Percentiles rank a stretch among this genome's conserved stretches.
Conservation (phyloP, 2,113 vertebrate species). For the Cynoglossus semilaevis region DNA sequence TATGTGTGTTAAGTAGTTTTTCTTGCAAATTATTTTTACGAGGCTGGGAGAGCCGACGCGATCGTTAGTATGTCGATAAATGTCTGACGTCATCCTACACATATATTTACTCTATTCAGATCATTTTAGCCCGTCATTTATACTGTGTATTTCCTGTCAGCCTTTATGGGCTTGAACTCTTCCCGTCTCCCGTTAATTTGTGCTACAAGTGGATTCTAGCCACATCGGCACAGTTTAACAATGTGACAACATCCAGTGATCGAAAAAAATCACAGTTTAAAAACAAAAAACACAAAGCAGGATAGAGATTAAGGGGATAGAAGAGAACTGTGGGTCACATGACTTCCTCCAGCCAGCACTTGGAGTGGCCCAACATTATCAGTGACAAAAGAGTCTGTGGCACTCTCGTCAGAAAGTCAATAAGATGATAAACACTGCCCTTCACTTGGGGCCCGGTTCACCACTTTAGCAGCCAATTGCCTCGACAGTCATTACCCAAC, state of each 20-base stretch:
- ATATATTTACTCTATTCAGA: too few relatives aligned
- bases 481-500: conserved; percentile 83
- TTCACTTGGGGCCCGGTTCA: conserved; percentile 70
- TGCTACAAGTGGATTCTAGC: neutral
- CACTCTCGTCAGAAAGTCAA: conserved; percentile 77
- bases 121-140: too few relatives aligned
- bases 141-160: too few relatives aligned
- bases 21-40: too few relatives aligned
- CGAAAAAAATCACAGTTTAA: neutral
- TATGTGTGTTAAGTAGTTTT: too few relatives aligned
- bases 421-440: conserved; percentile 69
- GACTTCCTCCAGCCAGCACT: conserved; percentile 8
- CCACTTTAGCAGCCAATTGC: conserved; percentile 79
- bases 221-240: neutral
- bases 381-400: conserved; percentile 75
- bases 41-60: too few relatives aligned
- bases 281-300: neutral
- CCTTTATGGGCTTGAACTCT: too few relatives aligned
- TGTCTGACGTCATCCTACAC: too few relatives aligned
- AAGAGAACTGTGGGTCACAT: neutral
- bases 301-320: neutral
- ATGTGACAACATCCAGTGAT: neutral
- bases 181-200: neutral
- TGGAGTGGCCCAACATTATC: conserved; percentile 40
- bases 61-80: too few relatives aligned